Conservation (phyloP, 1,140 invertebrate genomes). For the Elymnias hypermnestra region DNA sequence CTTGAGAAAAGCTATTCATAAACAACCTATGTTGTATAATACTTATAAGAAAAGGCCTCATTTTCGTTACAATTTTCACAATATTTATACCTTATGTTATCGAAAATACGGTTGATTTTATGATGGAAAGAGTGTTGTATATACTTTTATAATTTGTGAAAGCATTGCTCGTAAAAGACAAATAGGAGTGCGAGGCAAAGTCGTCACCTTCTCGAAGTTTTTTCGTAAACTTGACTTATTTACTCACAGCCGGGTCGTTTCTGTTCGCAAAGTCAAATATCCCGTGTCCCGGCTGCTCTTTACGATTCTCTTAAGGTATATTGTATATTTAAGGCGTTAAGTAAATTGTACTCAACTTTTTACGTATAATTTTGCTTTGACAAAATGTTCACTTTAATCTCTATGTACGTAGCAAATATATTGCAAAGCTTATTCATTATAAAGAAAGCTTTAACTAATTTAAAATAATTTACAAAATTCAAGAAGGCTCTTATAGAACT, state of each 20-base stretch:
- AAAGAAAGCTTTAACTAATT: no score
- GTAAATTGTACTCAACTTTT: no score
- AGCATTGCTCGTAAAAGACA: slow-evolving; percentile 19
- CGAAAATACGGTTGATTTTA: not conserved
- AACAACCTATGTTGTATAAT: slow-evolving; percentile 1
- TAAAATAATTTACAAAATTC: no score
- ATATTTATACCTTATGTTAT: not conserved
- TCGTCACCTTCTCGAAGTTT: slow-evolving; percentile 30
- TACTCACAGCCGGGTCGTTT: slow-evolving; percentile 25
- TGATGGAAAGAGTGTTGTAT: not conserved
- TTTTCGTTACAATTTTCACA: not conserved
- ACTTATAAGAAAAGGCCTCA: not conserved
- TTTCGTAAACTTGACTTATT: slow-evolving; percentile 31
- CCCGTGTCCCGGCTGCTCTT: slow-evolving; percentile 25
- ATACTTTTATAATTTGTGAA: not conserved
- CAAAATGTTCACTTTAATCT: not conserved
- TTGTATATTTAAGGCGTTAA: slow-evolving; percentile 17
- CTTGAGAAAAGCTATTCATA: slow-evolving; percentile 6
- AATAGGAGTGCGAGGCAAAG: slow-evolving; percentile 22
- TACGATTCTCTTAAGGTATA: slow-evolving; percentile 23
- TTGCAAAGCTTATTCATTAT: no score
- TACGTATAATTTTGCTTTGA: not conserved
- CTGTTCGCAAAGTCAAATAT: slow-evolving; percentile 30
- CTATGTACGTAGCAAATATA: no score
- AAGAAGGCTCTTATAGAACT: no score